Base-by-base conservation (phyloP, 64 coral and sea anemone species). In the Exaiptasia diaphana region DNA sequence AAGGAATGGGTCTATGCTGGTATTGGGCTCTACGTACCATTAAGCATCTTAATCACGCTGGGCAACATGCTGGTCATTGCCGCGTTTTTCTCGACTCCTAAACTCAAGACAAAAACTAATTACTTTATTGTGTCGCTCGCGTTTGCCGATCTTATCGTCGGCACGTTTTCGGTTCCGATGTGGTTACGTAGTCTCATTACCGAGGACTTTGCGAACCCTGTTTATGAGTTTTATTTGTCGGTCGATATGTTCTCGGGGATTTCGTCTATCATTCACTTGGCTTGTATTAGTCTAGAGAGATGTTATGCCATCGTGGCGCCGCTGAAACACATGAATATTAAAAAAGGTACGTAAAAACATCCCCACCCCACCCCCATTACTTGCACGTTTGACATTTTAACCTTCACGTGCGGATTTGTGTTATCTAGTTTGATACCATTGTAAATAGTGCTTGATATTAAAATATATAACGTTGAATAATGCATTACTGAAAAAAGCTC, bases 61-160 rank as follows among this genome's bases (percentile, higher is more conserved):
- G 91, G 91, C 0, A 95, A 95, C 26, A 35, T 85, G 1, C 28
- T 95, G 57, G 86, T 95, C 30, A 73, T 90, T 14, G 41, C 80
- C 50, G 91, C 91, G 5, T 89, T 95, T 26, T 70, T 85, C 22
- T 89, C 73, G 8, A 89, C 86, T 3, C 25, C 74, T 20, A 95
- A 95, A 61, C 74, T 95, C 1, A 89, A 89, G 69, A 95, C 91
- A 4, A 95, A 95, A 41, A 95, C 91, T 3, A 95, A 95, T 74
- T 90, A 89, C 44, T 95, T 95, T 58, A 83, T 95, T 15, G 87
- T 95, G n/a, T 95, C 91, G 10, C 41, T 95, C 4, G 91, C 91
- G 7, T 67, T 88, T 9, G 80, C 91, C 33, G 91, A 95, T 64
- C 68, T 95, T 22, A 39, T 95, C 17, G 91, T 95, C 48, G 91